A percentile compares a stretch with the other conserved stretches of the same genome.
Conservation (phyloP, 2,888 invertebrate genomes). For the Calliopum simillimum region DNA sequence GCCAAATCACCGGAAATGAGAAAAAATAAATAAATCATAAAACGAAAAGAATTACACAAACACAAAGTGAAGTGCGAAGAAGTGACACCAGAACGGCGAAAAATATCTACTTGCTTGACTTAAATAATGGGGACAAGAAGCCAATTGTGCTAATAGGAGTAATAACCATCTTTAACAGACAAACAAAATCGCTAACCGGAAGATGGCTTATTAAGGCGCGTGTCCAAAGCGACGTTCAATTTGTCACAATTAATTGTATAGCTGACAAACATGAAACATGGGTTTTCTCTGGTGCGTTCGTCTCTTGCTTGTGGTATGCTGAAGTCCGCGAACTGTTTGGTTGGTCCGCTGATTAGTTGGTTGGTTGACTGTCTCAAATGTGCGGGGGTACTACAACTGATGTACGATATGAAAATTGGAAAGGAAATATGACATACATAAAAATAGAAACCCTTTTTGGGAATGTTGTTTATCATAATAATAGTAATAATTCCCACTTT, state of each 20-base stretch:
- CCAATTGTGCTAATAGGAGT: not conserved
- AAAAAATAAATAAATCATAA: slow-evolving; percentile 62
- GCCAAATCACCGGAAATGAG: slow-evolving; percentile 57
- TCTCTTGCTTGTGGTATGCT: not conserved
- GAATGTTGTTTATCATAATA: slow-evolving; percentile 25
- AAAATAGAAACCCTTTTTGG: slow-evolving; percentile 10
- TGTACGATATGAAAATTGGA: not conserved
- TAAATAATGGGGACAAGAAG: not conserved
- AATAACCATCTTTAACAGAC: slow-evolving; percentile 17
- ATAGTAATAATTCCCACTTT: slow-evolving; percentile 38
- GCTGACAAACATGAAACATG: slow-evolving; percentile 45
- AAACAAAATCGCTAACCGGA: slow-evolving; percentile 50
- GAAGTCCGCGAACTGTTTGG: not conserved
- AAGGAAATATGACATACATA: not conserved
- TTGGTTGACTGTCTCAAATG: slow-evolving; percentile 9
- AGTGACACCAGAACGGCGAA: slow-evolving; percentile 9
- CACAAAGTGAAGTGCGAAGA: slow-evolving; percentile 29
- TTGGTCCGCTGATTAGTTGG: not conserved
- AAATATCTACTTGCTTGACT: slow-evolving; percentile 6
- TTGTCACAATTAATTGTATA: slow-evolving; percentile 67
- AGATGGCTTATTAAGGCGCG: slow-evolving; percentile 64
- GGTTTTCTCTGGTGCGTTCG: too few relatives aligned
- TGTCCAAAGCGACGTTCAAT: slow-evolving; percentile 66
- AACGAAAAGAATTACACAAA: slow-evolving; percentile 47
- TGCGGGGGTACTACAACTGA: slow-evolving; percentile 1